Evolutionary conservation across 2,797 vertebrate genomes (phyloP).

Genomic region (Eospalax fontanierii): DNA sequence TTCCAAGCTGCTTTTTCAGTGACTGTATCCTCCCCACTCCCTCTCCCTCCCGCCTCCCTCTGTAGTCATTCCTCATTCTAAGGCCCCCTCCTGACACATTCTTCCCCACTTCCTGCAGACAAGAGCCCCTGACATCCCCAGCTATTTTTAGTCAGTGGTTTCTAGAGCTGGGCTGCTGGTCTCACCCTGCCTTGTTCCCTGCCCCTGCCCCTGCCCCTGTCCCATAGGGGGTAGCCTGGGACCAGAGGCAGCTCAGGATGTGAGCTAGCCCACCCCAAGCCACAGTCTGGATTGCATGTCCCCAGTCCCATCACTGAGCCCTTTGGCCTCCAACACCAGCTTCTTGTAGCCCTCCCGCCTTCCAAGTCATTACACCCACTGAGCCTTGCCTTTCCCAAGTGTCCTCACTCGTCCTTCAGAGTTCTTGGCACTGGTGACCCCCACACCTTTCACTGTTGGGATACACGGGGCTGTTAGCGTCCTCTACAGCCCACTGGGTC

Average conservation of each 20-base stretch:
- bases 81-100: conserved; percentile 6
- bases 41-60: not conserved
- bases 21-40: not conserved
- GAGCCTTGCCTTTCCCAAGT: not conserved
- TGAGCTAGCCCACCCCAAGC: conserved; percentile 20
- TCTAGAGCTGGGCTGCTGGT: conserved; percentile 21
- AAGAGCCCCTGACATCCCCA: conserved; percentile 68
- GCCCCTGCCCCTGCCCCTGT: too few species aligned
- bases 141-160: conserved; percentile 72
- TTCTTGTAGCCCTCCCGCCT: not conserved
- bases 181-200: not conserved
- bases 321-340: not conserved
- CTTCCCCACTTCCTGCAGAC: conserved; percentile 77
- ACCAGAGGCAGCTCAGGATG: not conserved
- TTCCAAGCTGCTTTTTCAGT: not conserved
- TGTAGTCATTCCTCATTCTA: not conserved
- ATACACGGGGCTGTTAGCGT: not conserved
- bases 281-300: not conserved
- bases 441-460: not conserved
- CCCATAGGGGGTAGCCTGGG: not conserved
- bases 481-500: not conserved
- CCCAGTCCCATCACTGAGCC: not conserved
- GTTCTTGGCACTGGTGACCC: not conserved
- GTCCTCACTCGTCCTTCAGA: not conserved
- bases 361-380: not conserved